Base-by-base conservation (phyloP, 2,888 invertebrate species). In the Chrysomela aeneicollis region DNA sequence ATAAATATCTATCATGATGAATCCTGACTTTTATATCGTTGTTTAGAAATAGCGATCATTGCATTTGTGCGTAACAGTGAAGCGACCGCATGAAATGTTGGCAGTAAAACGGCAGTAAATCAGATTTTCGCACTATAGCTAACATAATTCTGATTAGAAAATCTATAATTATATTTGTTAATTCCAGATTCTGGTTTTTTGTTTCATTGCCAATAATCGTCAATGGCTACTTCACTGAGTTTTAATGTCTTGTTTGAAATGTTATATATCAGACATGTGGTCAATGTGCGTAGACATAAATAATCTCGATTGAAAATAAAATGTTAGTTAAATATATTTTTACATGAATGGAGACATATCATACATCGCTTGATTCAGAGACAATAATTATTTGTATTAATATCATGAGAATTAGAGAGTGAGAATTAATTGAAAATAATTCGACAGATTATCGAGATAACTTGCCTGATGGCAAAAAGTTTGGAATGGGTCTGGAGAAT, bases 91-190 rank as follows among this genome's bases (percentile, higher is more conserved):
- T 15, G 15, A 42, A 42, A 42, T n/a, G 1, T 42, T 42, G 42
- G 42, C 42, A 42, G 42, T 10, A 15, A 15, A 42, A 8, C 10
- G 6, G 10, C 10, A 9, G 9, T 35, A 35, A 35, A 42, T 42
- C 42, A 42, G 3, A 42, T 15, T 4, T 42, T 42, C 15, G 15
- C 12, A 42, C 15, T 42, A 42, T 42, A 42, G 15, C 42, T 15
- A n/a, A 42, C 42, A 42, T n/a, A 42, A 42, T n/a, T 42, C 12
- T 15, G 42, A 42, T 42, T 42, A 42, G 42, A 42, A 42, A 15
- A 12, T 8, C 42, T 42, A 42, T 42, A 42, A 15, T 15, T 42
- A 42, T 42, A 42, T 15, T 42, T 15, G 15, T 15, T 15, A 42
- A 42, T 42, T 15, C n/a, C 42, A 15, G 42, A 42, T 42, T 42